A percentile compares a stretch with the other conserved stretches of the same genome.
Evolutionary conservation across 2,797 vertebrate genomes (phyloP).

Genomic region (Acanthurus tractus): DNA sequence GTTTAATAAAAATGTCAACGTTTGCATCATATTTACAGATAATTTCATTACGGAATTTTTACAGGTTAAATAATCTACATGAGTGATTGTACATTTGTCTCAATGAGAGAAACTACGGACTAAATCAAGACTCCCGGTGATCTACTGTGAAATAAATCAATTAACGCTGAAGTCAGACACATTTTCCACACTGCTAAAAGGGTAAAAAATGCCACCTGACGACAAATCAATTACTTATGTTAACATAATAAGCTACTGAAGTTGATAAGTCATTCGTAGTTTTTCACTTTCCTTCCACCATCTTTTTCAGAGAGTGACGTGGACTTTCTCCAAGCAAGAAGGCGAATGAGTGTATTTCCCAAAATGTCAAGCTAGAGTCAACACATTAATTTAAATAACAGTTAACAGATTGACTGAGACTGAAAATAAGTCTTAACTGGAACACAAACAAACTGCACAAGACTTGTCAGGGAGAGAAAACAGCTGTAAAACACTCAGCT

Average conservation of each 20-base stretch:
- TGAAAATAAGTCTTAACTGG: not conserved
- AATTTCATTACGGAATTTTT: slow-evolving; percentile 21
- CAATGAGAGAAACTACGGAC: slow-evolving; percentile 23
- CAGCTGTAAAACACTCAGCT: not conserved
- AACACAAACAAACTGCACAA: not conserved
- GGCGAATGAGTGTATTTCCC: not conserved
- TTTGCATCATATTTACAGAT: slow-evolving; percentile 46
- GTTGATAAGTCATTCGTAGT: too few relatives aligned
- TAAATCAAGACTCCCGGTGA: slow-evolving; percentile 25
- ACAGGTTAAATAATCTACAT: slow-evolving; percentile 17
- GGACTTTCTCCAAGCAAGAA: not conserved
- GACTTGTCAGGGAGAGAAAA: not conserved
- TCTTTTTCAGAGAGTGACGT: too few relatives aligned
- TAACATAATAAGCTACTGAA: too few relatives aligned
- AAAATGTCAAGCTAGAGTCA: not conserved
- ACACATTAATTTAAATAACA: not conserved
- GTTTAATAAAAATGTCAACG: slow-evolving; percentile 78
- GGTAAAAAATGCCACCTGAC: not conserved
- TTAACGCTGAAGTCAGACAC: not conserved
- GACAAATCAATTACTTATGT: too few relatives aligned
- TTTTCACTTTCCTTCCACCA: too few relatives aligned
- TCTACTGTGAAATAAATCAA: slow-evolving; percentile 18
- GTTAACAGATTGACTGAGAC: not conserved
- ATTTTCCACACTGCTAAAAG: not conserved
- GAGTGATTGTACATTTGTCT: slow-evolving; percentile 26